Conservation (phyloP, 2,113 vertebrate genomes). For the Petroica traversi region DNA sequence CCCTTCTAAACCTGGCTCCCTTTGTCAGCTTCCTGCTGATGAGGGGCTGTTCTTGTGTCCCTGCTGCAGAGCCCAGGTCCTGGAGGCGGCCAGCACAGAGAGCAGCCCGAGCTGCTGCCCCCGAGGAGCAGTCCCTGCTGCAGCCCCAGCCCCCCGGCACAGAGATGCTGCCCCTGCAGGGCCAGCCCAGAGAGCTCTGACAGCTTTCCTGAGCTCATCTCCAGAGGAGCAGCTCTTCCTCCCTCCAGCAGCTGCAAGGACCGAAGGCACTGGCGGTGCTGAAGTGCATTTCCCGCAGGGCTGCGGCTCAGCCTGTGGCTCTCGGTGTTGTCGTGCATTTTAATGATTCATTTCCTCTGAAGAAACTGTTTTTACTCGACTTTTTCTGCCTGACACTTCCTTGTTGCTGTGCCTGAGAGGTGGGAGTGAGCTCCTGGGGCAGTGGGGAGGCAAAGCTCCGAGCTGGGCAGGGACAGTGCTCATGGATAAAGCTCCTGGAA, state of each 20-base stretch:
- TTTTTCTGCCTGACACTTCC: constrained; percentile 13
- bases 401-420: not conserved
- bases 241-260: not conserved
- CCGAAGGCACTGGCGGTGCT: not conserved
- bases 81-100: not conserved
- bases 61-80: constrained; percentile 22
- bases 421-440: not conserved
- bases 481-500: not conserved
- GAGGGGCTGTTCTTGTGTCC: constrained; percentile 17
- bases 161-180: constrained; percentile 27
- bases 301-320: constrained; percentile 33
- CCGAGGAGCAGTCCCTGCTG: constrained; percentile 46
- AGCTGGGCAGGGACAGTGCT: not conserved
- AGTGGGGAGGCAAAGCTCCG: not conserved
- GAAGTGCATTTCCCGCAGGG: not conserved
- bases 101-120: not conserved
- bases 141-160: constrained; percentile 1
- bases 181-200: not conserved
- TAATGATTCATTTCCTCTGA: not conserved
- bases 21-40: constrained; percentile 54
- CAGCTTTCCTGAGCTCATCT: not conserved
- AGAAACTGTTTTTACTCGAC: constrained; percentile 12
- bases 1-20: constrained; percentile 24
- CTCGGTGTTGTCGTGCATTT: constrained; percentile 10
- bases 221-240: not conserved